phyloP scores from a whole-genome alignment of 2,797 vertebrate species.

The Oreochromis mossambicus region DNA sequence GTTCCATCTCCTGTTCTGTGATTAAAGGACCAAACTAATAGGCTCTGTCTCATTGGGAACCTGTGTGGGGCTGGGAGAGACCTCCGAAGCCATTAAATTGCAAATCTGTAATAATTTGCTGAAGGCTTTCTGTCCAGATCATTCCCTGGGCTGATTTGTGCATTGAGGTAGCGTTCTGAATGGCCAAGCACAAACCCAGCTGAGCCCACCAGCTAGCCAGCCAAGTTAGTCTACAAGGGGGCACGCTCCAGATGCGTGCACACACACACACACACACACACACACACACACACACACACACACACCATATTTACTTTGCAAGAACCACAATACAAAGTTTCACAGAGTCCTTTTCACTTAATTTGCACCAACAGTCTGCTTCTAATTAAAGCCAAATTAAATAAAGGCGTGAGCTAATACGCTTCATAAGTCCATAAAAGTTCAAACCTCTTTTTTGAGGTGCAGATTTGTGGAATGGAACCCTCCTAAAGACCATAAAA shows the following conservation, averaged over 20 bases:
- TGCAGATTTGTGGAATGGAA: background rate
- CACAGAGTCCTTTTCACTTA: background rate
- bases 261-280: too few relatives aligned
- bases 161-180: slow-evolving; percentile 55
- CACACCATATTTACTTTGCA: slow-evolving; percentile 28
- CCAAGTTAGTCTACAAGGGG: slow-evolving; percentile 39
- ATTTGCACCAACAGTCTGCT: background rate
- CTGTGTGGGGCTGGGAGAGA: slow-evolving; percentile 64
- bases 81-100: slow-evolving; percentile 81
- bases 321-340: slow-evolving; percentile 2
- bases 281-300: too few relatives aligned
- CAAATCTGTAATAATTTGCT: slow-evolving; percentile 80
- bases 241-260: background rate
- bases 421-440: background rate
- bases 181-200: slow-evolving; percentile 62
- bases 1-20: slow-evolving; percentile 73
- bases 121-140: slow-evolving; percentile 72
- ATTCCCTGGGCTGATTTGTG: slow-evolving; percentile 66
- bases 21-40: slow-evolving; percentile 79
- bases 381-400: slow-evolving; percentile 9
- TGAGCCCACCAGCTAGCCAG: slow-evolving; percentile 52
- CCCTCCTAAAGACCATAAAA: background rate
- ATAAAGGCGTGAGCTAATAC: background rate
- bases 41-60: slow-evolving; percentile 72
- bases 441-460: background rate